Evolutionary conservation across 2,797 vertebrate species (phyloP).

Genomic region (Ptychadena robeensis): DNA sequence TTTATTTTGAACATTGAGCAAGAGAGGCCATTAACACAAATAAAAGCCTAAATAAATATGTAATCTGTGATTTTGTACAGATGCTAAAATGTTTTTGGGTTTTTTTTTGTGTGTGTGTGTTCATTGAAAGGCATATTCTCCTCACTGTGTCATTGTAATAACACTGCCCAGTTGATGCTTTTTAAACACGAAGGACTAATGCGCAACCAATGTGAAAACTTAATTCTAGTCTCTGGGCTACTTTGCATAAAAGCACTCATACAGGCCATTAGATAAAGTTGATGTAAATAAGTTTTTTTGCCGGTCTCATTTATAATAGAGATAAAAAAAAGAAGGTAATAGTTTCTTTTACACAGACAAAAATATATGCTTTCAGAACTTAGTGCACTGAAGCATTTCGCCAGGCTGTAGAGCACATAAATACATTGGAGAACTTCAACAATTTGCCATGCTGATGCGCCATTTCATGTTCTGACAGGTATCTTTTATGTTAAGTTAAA

Average conservation of each 20-base stretch:
- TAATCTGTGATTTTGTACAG: conserved; percentile 31
- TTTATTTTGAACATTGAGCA: neutral
- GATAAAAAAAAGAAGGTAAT: conserved; percentile 68
- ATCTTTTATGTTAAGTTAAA: conserved; percentile 76
- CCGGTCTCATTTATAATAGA: conserved; percentile 75
- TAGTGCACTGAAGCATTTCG: conserved; percentile 73
- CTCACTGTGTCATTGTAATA: conserved; percentile 67
- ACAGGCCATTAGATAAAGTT: conserved; percentile 80
- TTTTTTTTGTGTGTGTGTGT: too few species aligned
- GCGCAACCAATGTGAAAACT: conserved; percentile 77
- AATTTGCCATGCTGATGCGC: conserved; percentile 70
- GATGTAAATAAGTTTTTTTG: conserved; percentile 74
- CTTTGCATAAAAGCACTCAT: conserved; percentile 81
- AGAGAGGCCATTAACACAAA: neutral
- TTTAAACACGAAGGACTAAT: conserved; percentile 71
- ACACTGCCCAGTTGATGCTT: conserved; percentile 70
- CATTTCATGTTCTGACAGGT: conserved; percentile 74
- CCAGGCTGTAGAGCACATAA: conserved; percentile 70
- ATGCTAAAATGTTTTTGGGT: conserved; percentile 48
- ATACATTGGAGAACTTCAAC: conserved; percentile 73
- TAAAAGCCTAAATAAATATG: conserved; percentile 18
- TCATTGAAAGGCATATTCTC: conserved; percentile 67
- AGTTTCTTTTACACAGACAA: conserved; percentile 72
- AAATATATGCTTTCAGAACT: conserved; percentile 74
- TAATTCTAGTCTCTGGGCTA: conserved; percentile 75